Evolutionary conservation across 2,888 invertebrate species (phyloP), one percentile per base, ranked within the genome.

Genomic region (Netelia melanura): DNA sequence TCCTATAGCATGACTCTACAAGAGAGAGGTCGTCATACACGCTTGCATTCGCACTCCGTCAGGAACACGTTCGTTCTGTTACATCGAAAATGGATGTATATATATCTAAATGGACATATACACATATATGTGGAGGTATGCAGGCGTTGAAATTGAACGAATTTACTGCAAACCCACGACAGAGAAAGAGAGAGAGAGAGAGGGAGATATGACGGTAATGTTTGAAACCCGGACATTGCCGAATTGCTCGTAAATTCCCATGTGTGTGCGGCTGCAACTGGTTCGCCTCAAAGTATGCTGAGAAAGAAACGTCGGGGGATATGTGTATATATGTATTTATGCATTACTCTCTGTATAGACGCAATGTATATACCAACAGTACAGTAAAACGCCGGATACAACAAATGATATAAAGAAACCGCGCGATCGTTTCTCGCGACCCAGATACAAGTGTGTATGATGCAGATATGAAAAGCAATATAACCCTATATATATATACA

Each of bases 121-220:
- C 21, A 38, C 2, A 43, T 21, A 30, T 23, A 52, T 14, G 44
- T 11, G 9, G 44, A 62, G 11, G 38, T 23, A 9, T 56, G 43
- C 67, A 43, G 72, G 71, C 52, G 56, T 86, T 71, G 78, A 81
- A 85, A 86, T 85, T 85, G 79, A 83, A 78, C 79, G 85, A 83
- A 83, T 84, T 83, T 68, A 74, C 81, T 30, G 77, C 64, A 43
- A 77, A 72, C 77, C 81, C 74, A 43, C 81, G 67, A 56, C 44
- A 72, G 70, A 2, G 9, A 64, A 21, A 54, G 64, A 56, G 38
- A 38, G 30, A 62, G 72, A 61, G 30, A 56, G 52, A 56, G 23
- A 56, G 38, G 2, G 38, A 38, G 5, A 38, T 5, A 38, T 6
- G 38, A 38, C 8, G 38, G 6, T 6, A 54, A 62, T 52, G 70